These are phyloP conservation scores for Cyphomyrus discorhynchus DNA, from an alignment of 2,113 vertebrate genomes.

Conservation along the genomic window DNA sequence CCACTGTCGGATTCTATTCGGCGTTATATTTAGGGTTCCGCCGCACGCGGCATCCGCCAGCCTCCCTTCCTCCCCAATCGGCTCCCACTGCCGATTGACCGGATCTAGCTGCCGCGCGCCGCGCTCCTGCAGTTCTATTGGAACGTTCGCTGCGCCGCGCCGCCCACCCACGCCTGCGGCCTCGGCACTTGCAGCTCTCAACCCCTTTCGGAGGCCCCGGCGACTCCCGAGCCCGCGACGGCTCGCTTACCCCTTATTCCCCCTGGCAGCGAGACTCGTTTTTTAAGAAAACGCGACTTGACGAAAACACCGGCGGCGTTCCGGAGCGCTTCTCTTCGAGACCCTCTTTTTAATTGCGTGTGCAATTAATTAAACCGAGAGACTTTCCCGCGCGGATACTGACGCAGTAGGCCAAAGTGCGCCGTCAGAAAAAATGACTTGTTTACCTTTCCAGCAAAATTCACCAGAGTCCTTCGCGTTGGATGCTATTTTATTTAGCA, in stretches of 20 bases:
- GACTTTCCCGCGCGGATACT: conserved; percentile 43
- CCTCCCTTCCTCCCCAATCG: not conserved
- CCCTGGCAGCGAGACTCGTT: not conserved
- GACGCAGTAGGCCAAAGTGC: conserved; percentile 46
- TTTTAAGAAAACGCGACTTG: not conserved
- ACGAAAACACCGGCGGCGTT: not conserved
- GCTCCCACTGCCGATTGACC: conserved; percentile 23
- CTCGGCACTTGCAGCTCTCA: conserved; percentile 21
- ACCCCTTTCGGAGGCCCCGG: conserved; percentile 18
- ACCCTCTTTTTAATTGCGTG: not conserved
- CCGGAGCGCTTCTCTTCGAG: not conserved
- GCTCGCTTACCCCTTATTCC: conserved; percentile 5
- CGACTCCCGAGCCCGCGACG: conserved; percentile 11
- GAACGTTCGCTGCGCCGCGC: conserved; percentile 21
- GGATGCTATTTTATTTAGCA: conserved; percentile 7
- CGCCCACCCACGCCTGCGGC: conserved; percentile 33
- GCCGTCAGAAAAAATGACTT: conserved; percentile 38
- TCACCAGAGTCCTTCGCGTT: not conserved
- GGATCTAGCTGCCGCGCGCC: conserved; percentile 20
- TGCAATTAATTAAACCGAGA: conserved; percentile 12
- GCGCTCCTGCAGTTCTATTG: conserved; percentile 19
- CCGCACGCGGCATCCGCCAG: not conserved
- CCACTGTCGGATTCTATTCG: not conserved
- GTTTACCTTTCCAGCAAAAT: conserved; percentile 33
- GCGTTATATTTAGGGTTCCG: not conserved